These are phyloP conservation scores for Protomyctophum bolini DNA, from an alignment of 2,113 vertebrate species.

Conservation along the genomic window DNA sequence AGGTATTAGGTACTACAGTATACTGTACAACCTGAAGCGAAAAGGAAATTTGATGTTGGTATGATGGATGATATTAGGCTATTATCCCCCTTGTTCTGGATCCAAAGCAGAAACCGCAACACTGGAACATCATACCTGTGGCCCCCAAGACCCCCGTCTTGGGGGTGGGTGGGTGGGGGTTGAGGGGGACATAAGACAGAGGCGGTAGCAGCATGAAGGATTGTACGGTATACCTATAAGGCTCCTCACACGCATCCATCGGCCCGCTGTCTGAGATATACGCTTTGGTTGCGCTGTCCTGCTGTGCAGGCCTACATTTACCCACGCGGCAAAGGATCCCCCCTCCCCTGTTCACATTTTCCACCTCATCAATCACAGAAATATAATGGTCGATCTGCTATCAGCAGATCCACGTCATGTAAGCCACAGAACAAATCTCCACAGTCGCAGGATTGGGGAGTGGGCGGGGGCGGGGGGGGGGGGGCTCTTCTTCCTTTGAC, in stretches of 20 bases:
- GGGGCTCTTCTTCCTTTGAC: not conserved
- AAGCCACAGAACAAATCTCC: conserved; percentile 33
- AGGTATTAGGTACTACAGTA: not conserved
- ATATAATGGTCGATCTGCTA: conserved; percentile 25
- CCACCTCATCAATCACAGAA: conserved; percentile 42
- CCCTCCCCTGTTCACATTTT: conserved; percentile 9
- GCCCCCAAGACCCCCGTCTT: not conserved
- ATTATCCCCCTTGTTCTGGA: conserved; percentile 1
- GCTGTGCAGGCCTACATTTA: conserved; percentile 24
- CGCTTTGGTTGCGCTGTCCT: not conserved
- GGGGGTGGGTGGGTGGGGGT: not conserved
- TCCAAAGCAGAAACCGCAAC: conserved; percentile 11
- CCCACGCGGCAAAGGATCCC: conserved; percentile 20
- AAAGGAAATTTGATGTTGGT: conserved; percentile 6
- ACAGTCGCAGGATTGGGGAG: not conserved
- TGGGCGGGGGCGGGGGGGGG: too few relatives aligned
- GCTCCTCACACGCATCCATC: conserved; percentile 1
- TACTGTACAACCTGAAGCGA: not conserved
- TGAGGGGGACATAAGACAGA: not conserved
- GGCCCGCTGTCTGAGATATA: not conserved
- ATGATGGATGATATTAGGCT: conserved; percentile 20
- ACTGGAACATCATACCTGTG: not conserved
- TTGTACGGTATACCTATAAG: not conserved
- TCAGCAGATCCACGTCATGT: conserved; percentile 35
- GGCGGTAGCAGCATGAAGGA: not conserved